Base-by-base conservation (phyloP, 2,888 invertebrate species). In the Lithosia quadra region DNA sequence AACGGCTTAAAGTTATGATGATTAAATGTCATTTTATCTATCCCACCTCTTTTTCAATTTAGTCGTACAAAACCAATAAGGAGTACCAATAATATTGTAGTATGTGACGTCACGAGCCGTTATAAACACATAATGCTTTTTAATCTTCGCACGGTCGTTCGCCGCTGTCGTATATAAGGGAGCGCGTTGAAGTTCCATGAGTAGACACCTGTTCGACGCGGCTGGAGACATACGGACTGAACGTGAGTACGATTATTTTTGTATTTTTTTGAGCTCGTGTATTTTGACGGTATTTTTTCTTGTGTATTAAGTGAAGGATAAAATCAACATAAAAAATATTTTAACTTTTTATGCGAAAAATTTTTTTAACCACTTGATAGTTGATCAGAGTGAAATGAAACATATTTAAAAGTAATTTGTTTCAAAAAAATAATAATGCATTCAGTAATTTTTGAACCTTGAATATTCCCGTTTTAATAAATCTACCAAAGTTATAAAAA, bases 121-220 rank as follows among this genome's bases (percentile, higher is more conserved):
- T 80, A 81, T 76, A 80, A 82, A 69, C 76, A 82, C 76, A 78
- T 81, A 82, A 82, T 73, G 76, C 68, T 82, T 82, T 81, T 81
- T 82, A 82, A 81, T 81, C 80, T 82, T 67, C 67, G 73, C 69
- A 58, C 72, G 71, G 39, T 21, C 71, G 77, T 81, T 79, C 71
- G 73, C 66, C 61, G 49, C 24, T n/a, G 53, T 59, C 13, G 78
- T 84, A 84, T 84, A 84, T 76, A 84, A 84, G 64, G 74, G 63
- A 64, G 36, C 67, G 65, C 74, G 61, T 43, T 43, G 64, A 59
- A 21, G 68, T 21, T 7, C 55, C 60, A 21, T 34, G 67, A 76
- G 78, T 84, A 84, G 84, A 84, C 74, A 85, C 85, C 82, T 84
- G 83, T 83, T 75, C 61, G 67, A 68, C 73, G 79, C 62, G 72